phyloP scores from a whole-genome alignment of 2,797 vertebrate genomes.

The Spizella passerina region DNA sequence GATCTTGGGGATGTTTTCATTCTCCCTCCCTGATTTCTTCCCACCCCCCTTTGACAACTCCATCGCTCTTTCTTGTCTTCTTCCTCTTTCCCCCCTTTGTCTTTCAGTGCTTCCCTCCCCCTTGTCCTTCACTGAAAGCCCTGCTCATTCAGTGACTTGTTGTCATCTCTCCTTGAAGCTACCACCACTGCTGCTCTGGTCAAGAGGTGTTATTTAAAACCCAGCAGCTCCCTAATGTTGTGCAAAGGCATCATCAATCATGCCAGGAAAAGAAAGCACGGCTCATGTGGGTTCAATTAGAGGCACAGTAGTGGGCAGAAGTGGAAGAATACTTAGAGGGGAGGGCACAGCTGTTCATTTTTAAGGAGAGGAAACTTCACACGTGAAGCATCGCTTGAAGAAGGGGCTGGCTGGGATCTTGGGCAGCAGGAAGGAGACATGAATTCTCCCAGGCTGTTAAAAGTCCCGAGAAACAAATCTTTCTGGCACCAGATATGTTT shows the following conservation, averaged over 20 bases:
- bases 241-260: constrained; percentile 75
- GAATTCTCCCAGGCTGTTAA: constrained; percentile 53
- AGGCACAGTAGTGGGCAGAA: constrained; percentile 76
- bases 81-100: neutral
- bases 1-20: neutral
- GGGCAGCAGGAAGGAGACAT: constrained; percentile 61
- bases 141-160: constrained; percentile 23
- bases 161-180: constrained; percentile 68
- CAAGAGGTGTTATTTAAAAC: constrained; percentile 74
- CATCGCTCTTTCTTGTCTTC: neutral
- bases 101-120: constrained; percentile 32
- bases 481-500: constrained; percentile 39
- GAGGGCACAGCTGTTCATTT: constrained; percentile 79
- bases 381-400: constrained; percentile 65
- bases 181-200: constrained; percentile 63
- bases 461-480: constrained; percentile 49
- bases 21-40: neutral
- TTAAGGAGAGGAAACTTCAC: constrained; percentile 80
- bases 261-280: constrained; percentile 64
- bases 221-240: constrained; percentile 69
- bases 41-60: neutral
- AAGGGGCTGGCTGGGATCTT: constrained; percentile 40
- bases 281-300: constrained; percentile 83
- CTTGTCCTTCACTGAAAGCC: constrained; percentile 47
- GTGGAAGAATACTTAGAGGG: constrained; percentile 80